Evolutionary conservation across 2,888 invertebrate genomes (phyloP), one percentile per base, ranked within the genome.

Genomic region (Drosophila kambysellisi): DNA sequence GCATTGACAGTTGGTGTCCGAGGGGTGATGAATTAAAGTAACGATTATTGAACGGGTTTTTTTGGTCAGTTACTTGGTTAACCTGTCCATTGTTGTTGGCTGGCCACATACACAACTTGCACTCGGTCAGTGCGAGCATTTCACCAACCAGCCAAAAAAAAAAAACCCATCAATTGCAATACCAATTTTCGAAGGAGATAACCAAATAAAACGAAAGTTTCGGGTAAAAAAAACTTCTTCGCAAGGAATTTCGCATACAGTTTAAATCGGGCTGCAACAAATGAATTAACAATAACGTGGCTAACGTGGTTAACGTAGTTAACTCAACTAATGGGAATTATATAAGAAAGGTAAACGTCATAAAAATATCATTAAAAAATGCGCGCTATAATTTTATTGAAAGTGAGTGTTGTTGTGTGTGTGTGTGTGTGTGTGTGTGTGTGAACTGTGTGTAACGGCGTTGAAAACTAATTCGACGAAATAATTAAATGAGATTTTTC

Each of bases 31-130:
- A 60, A 70, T 76, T 69, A 50, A 70, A 70, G 58, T 41, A 54
- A 65, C 51, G 73, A 48, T 43, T 41, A 81, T 79, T 81, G 87
- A 88, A 84, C 88, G 84, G 84, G 84, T 84, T 84, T 56, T 56
- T 82, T 79, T 25, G 41, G 58, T 74, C 70, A 68, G 30, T 58
- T 50, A 50, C 43, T 62, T 52, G 54, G 54, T 74, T 32, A 63
- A 53, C 68, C 59, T 54, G 58, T 62, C 58, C 52, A 50, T 64
- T 71, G 60, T 20, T 20, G 52, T 57, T 43, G 53, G 41, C 46
- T 48, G 11, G 20, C 52, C 39, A 17, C 54, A 50, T 25, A 20
- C 15, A 53, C 53, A 53, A 53, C 53, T 35, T 12, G 12, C 35
- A 35, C 11, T 54, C 54, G 64, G 74, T 50, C 67, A 58, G 79